Conservation (phyloP, 64 coral and sea anemone genomes). For the Trachythela sp. region DNA sequence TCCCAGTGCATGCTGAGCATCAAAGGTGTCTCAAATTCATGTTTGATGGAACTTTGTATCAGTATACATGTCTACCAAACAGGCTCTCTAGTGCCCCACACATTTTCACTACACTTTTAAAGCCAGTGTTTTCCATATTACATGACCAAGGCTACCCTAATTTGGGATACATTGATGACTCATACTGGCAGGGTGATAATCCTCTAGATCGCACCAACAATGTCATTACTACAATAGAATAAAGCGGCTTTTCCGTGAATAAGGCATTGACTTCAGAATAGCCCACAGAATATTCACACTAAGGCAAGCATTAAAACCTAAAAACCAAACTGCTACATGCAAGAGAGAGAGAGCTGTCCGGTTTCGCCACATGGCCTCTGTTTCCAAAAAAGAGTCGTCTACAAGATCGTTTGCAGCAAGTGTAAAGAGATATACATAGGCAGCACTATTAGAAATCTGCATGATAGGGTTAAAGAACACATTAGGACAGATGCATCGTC, state of each 20-base stretch:
- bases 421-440: too few species aligned
- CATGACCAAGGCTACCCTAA: background rate
- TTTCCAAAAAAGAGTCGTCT: too few species aligned
- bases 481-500: too few species aligned
- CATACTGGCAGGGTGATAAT: background rate
- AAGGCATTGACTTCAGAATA: background rate
- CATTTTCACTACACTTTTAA: background rate
- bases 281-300: too few species aligned
- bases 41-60: background rate
- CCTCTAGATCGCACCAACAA: background rate
- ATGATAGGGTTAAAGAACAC: too few species aligned
- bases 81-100: background rate
- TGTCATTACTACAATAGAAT: background rate
- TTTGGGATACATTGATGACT: background rate
- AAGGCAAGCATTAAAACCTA: too few species aligned
- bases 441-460: too few species aligned
- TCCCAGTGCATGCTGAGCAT: background rate
- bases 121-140: background rate
- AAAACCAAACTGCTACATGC: too few species aligned
- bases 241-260: too few species aligned
- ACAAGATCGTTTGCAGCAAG: too few species aligned
- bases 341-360: too few species aligned
- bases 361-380: too few species aligned
- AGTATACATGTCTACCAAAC: background rate
- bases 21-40: background rate